Evolutionary conservation across 2,113 vertebrate genomes (phyloP).

Genomic region (Oreochromis tanganicae): DNA sequence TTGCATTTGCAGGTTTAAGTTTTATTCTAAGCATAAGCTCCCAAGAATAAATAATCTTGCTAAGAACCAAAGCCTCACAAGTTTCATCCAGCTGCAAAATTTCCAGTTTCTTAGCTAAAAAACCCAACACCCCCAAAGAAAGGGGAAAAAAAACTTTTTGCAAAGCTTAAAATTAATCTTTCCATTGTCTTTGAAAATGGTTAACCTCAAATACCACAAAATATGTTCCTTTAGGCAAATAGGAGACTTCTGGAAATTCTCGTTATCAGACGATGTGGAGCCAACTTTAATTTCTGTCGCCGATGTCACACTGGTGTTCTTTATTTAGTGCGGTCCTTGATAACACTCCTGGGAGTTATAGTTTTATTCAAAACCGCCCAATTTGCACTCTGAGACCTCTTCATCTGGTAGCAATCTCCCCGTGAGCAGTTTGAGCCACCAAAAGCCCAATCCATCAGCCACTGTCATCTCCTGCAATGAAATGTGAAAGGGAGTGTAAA

Average conservation of each 20-base stretch:
- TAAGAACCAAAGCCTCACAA: background rate
- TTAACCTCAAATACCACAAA: conserved; percentile 24
- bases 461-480: conserved; percentile 61
- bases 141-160: background rate
- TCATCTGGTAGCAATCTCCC: conserved; percentile 79
- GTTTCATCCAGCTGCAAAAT: background rate
- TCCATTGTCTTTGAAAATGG: conserved; percentile 9
- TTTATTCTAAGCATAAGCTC: background rate
- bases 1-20: background rate
- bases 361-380: conserved; percentile 47
- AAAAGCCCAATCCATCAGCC: conserved; percentile 74
- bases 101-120: background rate
- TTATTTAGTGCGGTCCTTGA: conserved; percentile 29
- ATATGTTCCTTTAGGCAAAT: conserved; percentile 22
- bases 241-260: background rate
- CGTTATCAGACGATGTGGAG: conserved; percentile 7
- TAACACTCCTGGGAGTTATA: conserved; percentile 33
- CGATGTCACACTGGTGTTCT: conserved; percentile 9
- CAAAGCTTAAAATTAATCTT: background rate
- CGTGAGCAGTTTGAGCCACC: conserved; percentile 63
- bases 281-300: background rate
- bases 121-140: background rate
- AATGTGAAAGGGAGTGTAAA: conserved; percentile 55
- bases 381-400: conserved; percentile 63
- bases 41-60: background rate